Percentiles rank a stretch among this genome's conserved stretches.
Evolutionary conservation across 2,113 vertebrate species (phyloP).

Genomic region (Xyrauchen texanus): DNA sequence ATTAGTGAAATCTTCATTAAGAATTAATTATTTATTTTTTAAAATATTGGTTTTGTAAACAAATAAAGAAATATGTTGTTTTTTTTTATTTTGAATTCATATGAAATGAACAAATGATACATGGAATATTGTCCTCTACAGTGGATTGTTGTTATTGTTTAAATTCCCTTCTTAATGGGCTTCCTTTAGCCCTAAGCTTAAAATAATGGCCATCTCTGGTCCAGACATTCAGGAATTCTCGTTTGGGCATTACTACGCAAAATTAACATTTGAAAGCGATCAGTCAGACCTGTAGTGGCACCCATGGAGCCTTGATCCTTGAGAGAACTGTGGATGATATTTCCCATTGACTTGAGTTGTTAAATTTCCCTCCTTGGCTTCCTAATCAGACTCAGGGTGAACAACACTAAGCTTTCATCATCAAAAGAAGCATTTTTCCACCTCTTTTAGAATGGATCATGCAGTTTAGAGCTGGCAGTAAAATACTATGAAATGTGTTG

Average conservation of each 20-base stretch:
- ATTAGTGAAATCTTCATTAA: too few species aligned
- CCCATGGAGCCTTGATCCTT: constrained; percentile 62
- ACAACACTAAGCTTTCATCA: constrained; percentile 15
- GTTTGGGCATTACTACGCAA: constrained; percentile 25
- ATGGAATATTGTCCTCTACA: background rate
- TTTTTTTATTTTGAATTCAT: too few species aligned
- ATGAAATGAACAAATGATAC: too few species aligned
- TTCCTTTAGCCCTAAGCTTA: background rate
- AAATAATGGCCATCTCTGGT: background rate
- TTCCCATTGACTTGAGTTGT: constrained; percentile 6
- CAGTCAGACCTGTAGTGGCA: constrained; percentile 41
- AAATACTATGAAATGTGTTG: background rate
- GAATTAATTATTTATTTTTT: too few species aligned
- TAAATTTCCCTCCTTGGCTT: constrained; percentile 23
- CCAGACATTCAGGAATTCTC: constrained; percentile 10
- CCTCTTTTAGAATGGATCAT: background rate
- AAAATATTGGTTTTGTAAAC: too few species aligned
- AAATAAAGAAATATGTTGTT: too few species aligned
- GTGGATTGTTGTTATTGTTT: constrained; percentile 8
- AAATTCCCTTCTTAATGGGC: background rate
- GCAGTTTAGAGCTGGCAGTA: constrained; percentile 8
- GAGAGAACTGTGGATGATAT: background rate
- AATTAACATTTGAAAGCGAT: constrained; percentile 59
- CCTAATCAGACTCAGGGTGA: background rate
- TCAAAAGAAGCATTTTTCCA: constrained; percentile 20